Evolutionary conservation across 1,140 invertebrate species (phyloP), one percentile per base, ranked within the genome.

Genomic region (Phymorhynchus buccinoides): DNA sequence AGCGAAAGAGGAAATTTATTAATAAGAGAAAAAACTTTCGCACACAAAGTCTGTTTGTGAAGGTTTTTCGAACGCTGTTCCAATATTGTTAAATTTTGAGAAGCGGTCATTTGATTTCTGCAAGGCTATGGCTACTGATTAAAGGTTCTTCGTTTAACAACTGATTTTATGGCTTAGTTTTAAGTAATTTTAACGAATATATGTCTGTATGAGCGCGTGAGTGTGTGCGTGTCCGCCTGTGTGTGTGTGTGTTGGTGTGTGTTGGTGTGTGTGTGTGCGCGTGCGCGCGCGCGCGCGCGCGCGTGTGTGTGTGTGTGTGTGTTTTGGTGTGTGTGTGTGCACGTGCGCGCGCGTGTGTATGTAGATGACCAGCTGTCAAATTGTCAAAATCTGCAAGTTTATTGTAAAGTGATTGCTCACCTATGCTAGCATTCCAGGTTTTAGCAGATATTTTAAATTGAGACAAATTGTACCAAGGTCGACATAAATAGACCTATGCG

Each of bases 181-280:
- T 12, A n/a, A n/a, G n/a, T n/a, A n/a, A n/a, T n/a, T n/a, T n/a
- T n/a, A n/a, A n/a, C n/a, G 9, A n/a, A n/a, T 71, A 9, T 35
- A n/a, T 71, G 66, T 71, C 16, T 71, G 66, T 71, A n/a, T 71
- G 66, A 22, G 66, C n/a, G 66, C n/a, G 66, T 71, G 66, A 22
- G 66, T 71, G 66, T 71, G 66, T 71, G 66, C n/a, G 66, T 71
- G 66, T 71, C 16, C n/a, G 66, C n/a, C 16, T 71, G 66, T 71
- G 66, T 71, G 1, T 71, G 66, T 71, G 66, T 71, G 66, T 71
- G 66, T 71, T 14, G 16, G 12, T 71, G 66, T 71, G 66, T n/a
- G 66, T 71, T n/a, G 48, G 66, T 71, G 66, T 3, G 66, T 71
- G 66, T 71, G 66, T 71, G 66, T 71, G 66, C n/a, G 66, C n/a